Conservation (phyloP, 92 coral and sea anemone species). For the Phenganax subtilis region DNA sequence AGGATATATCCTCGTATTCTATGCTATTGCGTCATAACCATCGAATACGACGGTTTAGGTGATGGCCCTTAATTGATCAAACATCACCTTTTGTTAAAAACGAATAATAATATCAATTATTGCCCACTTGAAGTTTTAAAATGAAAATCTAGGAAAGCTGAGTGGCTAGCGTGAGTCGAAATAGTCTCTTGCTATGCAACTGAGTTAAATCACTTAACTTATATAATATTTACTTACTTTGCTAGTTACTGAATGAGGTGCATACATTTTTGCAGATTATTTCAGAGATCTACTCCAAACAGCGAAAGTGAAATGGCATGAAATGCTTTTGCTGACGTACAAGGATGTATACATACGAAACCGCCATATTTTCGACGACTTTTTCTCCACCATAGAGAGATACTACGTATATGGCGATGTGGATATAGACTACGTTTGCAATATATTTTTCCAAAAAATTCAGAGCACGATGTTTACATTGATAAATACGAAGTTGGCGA, state of each 20-base stretch:
- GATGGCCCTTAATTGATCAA: too few relatives aligned
- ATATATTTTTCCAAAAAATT: constrained; percentile 1
- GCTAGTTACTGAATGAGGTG: too few relatives aligned
- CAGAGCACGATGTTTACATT: constrained; percentile 12
- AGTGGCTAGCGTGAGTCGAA: too few relatives aligned
- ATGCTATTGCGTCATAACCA: too few relatives aligned
- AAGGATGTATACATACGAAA: background rate
- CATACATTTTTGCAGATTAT: constrained; percentile 9
- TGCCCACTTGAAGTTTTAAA: too few relatives aligned
- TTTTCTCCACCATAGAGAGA: constrained; percentile 15
- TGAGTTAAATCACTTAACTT: too few relatives aligned
- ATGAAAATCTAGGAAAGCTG: too few relatives aligned
- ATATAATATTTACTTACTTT: background rate
- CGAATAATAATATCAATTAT: too few relatives aligned
- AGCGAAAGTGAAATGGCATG: constrained; percentile 26
- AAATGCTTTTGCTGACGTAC: constrained; percentile 14
- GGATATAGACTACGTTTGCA: background rate
- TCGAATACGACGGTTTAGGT: too few relatives aligned
- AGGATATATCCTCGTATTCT: too few relatives aligned
- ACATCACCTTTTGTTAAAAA: too few relatives aligned
- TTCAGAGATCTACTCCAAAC: constrained; percentile 5
- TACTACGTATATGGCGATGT: constrained; percentile 17
- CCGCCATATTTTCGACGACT: constrained; percentile 21
- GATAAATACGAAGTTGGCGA: background rate
- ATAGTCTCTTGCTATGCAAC: too few relatives aligned